Evolutionary conservation across 2,888 invertebrate species (phyloP).

Genomic region (Xylophagus ater): DNA sequence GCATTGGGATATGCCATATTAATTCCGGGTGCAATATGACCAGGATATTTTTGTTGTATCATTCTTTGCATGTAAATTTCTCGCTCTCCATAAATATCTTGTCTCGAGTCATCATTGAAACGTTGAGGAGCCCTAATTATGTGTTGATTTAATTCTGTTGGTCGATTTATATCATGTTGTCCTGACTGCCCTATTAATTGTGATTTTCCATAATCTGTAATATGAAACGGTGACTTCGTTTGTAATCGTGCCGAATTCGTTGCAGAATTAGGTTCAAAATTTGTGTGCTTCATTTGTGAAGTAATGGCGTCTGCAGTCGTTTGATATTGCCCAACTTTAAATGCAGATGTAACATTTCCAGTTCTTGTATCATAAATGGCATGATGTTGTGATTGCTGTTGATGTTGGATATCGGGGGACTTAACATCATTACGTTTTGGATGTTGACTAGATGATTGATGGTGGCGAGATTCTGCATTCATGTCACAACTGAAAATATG

Average conservation of each 20-base stretch:
- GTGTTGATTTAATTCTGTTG: conserved; percentile 25
- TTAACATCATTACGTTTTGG: conserved; percentile 40
- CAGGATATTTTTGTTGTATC: conserved; percentile 31
- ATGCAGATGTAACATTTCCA: conserved; percentile 35
- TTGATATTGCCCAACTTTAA: conserved; percentile 23
- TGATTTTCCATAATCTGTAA: conserved; percentile 33
- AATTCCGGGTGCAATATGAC: conserved; percentile 19
- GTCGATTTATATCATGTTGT: conserved; percentile 25
- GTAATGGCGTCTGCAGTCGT: conserved; percentile 15
- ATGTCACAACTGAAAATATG: conserved; percentile 46
- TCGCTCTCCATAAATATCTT: conserved; percentile 31
- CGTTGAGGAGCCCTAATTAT: conserved; percentile 27
- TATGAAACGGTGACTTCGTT: conserved; percentile 26
- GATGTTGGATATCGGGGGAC: conserved; percentile 32
- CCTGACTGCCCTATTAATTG: conserved; percentile 32
- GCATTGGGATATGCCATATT: conserved; percentile 26
- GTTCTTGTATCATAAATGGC: conserved; percentile 45
- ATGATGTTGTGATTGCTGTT: conserved; percentile 41
- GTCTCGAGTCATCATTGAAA: conserved; percentile 15
- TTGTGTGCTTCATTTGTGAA: conserved; percentile 24
- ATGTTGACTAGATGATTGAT: conserved; percentile 42
- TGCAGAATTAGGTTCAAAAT: conserved; percentile 21
- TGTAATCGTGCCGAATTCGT: conserved; percentile 8
- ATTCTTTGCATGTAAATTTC: conserved; percentile 38
- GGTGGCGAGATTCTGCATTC: conserved; percentile 45